These are phyloP conservation scores for Hippocampus guttulatus DNA, from an alignment of 2,113 vertebrate species.

Conservation along the genomic window DNA sequence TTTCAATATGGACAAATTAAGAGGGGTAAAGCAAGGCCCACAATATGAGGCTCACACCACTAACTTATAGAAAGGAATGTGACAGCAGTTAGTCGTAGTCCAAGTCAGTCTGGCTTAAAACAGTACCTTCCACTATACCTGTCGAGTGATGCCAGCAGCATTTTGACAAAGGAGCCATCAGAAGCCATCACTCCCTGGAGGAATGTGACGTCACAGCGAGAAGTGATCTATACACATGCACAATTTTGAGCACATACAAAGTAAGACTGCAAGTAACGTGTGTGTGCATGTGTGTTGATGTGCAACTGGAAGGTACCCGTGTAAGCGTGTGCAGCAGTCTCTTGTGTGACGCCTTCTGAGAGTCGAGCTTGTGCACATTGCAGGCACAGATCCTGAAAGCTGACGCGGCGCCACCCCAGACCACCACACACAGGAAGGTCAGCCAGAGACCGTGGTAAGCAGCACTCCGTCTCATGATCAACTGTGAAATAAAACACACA, in stretches of 20 bases:
- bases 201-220: conserved; percentile 58
- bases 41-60: background rate
- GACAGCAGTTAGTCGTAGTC: background rate
- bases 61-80: background rate
- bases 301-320: conserved; percentile 29
- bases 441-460: background rate
- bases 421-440: background rate
- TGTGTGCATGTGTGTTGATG: background rate
- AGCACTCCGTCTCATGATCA: conserved; percentile 39
- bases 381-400: conserved; percentile 59
- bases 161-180: background rate
- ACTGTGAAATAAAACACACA: conserved; percentile 24
- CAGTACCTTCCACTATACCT: conserved; percentile 36
- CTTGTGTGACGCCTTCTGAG: background rate
- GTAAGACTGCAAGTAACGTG: background rate
- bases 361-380: conserved; percentile 37
- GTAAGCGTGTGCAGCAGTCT: conserved; percentile 39
- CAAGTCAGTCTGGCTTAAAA: background rate
- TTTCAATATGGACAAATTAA: too few species aligned
- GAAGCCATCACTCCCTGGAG: conserved; percentile 50
- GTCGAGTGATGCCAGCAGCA: conserved; percentile 41
- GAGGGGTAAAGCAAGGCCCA: too few species aligned
- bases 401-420: background rate
- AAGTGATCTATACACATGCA: conserved; percentile 34
- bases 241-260: background rate